Evolutionary conservation across 2,888 invertebrate species (phyloP).

Genomic region (Erebia palarica): DNA sequence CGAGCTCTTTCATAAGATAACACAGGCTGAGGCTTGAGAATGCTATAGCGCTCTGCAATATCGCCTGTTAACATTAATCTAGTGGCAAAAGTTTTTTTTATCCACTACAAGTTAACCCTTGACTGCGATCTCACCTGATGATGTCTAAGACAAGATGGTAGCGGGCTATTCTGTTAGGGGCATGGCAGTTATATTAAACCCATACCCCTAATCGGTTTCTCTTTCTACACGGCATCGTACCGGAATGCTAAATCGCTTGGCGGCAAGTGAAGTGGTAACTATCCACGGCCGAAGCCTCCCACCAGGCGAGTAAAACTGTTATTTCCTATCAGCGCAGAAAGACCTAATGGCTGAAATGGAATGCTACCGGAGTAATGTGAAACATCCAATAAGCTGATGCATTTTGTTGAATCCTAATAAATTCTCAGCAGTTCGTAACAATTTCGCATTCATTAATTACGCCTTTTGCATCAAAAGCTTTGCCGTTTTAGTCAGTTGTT

Average conservation of each 20-base stretch:
- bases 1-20: constrained; percentile 48
- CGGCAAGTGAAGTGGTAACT: no score
- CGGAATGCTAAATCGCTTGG: no score
- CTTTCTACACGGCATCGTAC: no score
- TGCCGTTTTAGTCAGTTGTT: constrained; percentile 1
- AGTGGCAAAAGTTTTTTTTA: neutral
- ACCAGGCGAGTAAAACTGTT: no score
- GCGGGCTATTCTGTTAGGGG: no score
- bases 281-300: no score
- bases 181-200: no score
- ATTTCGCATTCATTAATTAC: neutral
- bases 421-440: neutral
- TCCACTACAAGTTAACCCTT: no score
- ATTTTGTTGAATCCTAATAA: neutral
- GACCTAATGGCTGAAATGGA: neutral
- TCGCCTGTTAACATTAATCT: neutral
- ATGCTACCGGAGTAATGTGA: neutral
- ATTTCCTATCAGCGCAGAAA: no score
- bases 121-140: no score
- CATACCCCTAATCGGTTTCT: no score
- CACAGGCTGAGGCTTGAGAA: constrained; percentile 43
- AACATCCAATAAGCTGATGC: neutral
- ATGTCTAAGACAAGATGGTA: no score
- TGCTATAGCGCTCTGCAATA: neutral
- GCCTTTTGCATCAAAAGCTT: constrained; percentile 9